A percentile compares a stretch with the other conserved stretches of the same genome.
These are phyloP conservation scores for Galeopterus variegatus DNA, from an alignment of 2,113 vertebrate genomes.

Conservation along the genomic window DNA sequence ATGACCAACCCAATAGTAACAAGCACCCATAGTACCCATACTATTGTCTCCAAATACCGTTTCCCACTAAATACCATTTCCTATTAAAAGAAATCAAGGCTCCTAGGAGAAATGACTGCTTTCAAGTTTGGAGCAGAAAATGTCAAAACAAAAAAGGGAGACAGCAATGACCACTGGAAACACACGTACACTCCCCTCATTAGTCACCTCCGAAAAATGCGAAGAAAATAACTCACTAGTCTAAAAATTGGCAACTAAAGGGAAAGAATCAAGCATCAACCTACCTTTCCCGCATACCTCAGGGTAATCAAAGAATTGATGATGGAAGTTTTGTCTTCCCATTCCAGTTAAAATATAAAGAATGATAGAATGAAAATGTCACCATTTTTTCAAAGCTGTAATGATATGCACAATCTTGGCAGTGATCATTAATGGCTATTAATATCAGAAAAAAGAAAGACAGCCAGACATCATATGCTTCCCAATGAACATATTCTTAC, in stretches of 20 bases:
- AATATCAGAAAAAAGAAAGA: conserved; percentile 10
- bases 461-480: not conserved
- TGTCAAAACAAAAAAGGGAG: not conserved
- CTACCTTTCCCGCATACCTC: not conserved
- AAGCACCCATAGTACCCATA: not conserved
- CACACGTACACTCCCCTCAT: not conserved
- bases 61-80: no score
- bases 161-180: not conserved
- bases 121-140: not conserved
- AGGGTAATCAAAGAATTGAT: not conserved
- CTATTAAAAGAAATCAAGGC: not conserved
- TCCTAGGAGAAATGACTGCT: not conserved
- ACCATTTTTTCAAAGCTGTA: conserved; percentile 32
- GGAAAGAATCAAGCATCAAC: conserved; percentile 45
- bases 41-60: no score
- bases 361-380: not conserved
- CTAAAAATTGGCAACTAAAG: conserved; percentile 25
- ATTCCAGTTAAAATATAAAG: not conserved
- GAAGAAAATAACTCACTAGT: conserved; percentile 9
- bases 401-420: not conserved
- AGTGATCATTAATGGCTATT: not conserved
- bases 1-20: not conserved
- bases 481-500: not conserved
- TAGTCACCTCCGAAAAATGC: not conserved
- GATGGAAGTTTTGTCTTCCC: not conserved